Evolutionary conservation across 2,797 vertebrate genomes (phyloP).

Genomic region (Mycteria americana): DNA sequence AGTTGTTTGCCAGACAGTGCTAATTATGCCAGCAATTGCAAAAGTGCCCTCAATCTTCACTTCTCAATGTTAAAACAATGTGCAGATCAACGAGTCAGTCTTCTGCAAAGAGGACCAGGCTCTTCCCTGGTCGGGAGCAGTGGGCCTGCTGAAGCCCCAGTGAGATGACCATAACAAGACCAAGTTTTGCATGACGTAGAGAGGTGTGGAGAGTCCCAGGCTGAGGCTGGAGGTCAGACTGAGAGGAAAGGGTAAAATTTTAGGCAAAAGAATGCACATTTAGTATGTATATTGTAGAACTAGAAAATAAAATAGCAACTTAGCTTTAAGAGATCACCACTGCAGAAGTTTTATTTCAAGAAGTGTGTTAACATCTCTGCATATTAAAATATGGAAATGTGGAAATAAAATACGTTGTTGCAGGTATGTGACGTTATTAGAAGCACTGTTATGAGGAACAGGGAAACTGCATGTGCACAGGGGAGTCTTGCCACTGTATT

Average conservation of each 20-base stretch:
- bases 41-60: neutral
- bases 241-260: neutral
- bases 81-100: neutral
- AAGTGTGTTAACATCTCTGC: neutral
- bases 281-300: neutral
- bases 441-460: neutral
- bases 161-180: neutral
- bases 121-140: neutral
- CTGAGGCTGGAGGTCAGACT: neutral
- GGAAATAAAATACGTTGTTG: neutral
- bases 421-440: neutral
- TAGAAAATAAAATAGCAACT: neutral
- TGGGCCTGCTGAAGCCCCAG: neutral
- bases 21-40: neutral
- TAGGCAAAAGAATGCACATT: neutral
- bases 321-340: neutral
- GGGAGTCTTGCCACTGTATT: neutral
- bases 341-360: neutral
- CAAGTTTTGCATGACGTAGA: neutral
- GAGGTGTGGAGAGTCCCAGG: neutral
- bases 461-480: neutral
- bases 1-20: neutral
- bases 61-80: neutral
- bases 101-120: neutral
- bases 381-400: neutral